Evolutionary conservation across 2,113 vertebrate genomes (phyloP).

Genomic region (Embiotoca jacksoni): DNA sequence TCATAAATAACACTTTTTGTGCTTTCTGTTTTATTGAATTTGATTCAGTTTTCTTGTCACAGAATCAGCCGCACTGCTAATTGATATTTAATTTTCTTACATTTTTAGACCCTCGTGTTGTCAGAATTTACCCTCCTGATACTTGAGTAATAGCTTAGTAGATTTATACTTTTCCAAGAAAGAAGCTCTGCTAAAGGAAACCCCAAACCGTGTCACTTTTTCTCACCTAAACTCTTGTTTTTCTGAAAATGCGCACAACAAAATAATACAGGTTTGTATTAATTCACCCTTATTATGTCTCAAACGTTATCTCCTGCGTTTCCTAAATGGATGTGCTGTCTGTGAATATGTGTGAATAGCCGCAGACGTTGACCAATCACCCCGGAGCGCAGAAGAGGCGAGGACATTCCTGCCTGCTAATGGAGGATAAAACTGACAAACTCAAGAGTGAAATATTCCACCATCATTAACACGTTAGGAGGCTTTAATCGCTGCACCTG

Average conservation of each 20-base stretch:
- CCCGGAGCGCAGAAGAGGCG: conserved; percentile 35
- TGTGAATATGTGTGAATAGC: conserved; percentile 55
- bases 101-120: not conserved
- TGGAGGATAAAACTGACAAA: conserved; percentile 76
- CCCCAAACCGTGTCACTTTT: not conserved
- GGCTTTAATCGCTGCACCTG: conserved; percentile 66
- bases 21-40: not conserved
- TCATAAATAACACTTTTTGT: not conserved
- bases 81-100: conserved; percentile 1
- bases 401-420: conserved; percentile 78
- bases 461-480: conserved; percentile 62
- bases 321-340: conserved; percentile 66
- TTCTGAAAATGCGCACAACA: not conserved
- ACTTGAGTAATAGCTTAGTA: not conserved
- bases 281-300: conserved; percentile 54
- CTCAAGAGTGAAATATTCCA: conserved; percentile 68
- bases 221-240: not conserved
- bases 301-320: conserved; percentile 37
- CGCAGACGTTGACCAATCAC: conserved; percentile 48
- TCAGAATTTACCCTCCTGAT: not conserved
- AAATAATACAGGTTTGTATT: conserved; percentile 26
- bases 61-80: not conserved
- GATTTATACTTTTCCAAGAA: not conserved
- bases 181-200: not conserved
- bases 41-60: too few species aligned